Evolutionary conservation across 2,797 vertebrate species (phyloP).

Genomic region (Cynopterus sphinx): DNA sequence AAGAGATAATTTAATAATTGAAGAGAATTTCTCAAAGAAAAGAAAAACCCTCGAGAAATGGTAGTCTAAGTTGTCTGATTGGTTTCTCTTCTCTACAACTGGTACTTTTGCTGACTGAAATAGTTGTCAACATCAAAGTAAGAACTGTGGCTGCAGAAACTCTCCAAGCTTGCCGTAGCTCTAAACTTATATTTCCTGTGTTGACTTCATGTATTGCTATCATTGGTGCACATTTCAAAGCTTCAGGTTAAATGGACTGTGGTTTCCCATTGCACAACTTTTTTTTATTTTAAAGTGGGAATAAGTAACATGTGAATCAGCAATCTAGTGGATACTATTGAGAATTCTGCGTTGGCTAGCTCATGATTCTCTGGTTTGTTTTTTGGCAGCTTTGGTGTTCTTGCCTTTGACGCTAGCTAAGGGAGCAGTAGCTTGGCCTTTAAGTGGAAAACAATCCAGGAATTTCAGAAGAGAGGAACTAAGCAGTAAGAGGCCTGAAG

Average conservation of each 20-base stretch:
- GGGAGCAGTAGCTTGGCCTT: constrained; percentile 67
- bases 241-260: constrained; percentile 61
- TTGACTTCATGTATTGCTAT: constrained; percentile 48
- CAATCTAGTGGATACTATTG: constrained; percentile 34
- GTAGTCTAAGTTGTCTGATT: neutral
- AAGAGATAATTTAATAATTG: constrained; percentile 61
- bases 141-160: constrained; percentile 34
- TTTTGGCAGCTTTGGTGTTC: constrained; percentile 33
- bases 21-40: constrained; percentile 57
- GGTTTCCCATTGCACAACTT: constrained; percentile 53
- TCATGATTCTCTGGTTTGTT: constrained; percentile 36
- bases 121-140: constrained; percentile 51
- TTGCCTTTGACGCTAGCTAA: constrained; percentile 59
- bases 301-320: constrained; percentile 56
- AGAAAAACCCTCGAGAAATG: constrained; percentile 51
- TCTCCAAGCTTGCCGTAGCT: constrained; percentile 12
- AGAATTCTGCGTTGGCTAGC: constrained; percentile 14
- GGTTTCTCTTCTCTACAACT: constrained; percentile 12
- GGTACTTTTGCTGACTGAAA: constrained; percentile 34
- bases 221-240: constrained; percentile 58
- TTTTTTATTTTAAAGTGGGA: constrained; percentile 54
- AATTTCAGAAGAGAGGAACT: constrained; percentile 64
- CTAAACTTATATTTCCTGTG: constrained; percentile 59
- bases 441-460: constrained; percentile 58
- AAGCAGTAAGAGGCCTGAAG: constrained; percentile 53